Conservation (phyloP, 2,797 vertebrate species). For the Mormyrus hasselquistii region DNA sequence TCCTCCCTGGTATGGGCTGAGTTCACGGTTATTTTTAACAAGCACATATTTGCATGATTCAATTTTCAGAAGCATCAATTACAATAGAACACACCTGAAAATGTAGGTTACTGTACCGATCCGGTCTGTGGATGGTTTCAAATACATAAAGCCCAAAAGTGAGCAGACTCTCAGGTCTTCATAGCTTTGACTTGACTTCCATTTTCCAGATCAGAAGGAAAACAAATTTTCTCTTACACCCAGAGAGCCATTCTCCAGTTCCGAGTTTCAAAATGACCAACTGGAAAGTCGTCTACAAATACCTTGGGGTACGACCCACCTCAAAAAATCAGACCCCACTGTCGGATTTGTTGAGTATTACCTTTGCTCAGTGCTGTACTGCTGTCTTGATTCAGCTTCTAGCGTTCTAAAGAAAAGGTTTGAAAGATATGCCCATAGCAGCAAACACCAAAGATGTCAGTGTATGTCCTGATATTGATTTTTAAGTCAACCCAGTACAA, state of each 20-base stretch:
- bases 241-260: not conserved
- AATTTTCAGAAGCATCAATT: constrained; percentile 5
- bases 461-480: not conserved
- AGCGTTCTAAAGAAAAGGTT: not conserved
- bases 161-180: not conserved
- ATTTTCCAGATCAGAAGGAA: not conserved
- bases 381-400: not conserved
- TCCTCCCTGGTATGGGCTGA: not conserved
- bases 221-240: not conserved
- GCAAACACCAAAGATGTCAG: not conserved
- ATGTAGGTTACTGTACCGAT: not conserved
- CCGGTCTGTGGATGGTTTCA: not conserved
- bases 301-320: not conserved
- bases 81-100: constrained; percentile 1
- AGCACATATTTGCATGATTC: not conserved
- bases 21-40: not conserved
- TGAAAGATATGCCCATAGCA: not conserved
- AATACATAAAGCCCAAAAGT: not conserved
- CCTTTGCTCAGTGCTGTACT: not conserved
- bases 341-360: not conserved
- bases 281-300: not conserved
- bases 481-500: not conserved
- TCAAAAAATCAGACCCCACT: not conserved
- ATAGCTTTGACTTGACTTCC: not conserved
- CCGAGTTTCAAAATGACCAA: not conserved